Percentiles rank a stretch among this genome's conserved stretches.
phyloP scores from a whole-genome alignment of 2,888 invertebrate genomes.

The Agrochola circellaris region DNA sequence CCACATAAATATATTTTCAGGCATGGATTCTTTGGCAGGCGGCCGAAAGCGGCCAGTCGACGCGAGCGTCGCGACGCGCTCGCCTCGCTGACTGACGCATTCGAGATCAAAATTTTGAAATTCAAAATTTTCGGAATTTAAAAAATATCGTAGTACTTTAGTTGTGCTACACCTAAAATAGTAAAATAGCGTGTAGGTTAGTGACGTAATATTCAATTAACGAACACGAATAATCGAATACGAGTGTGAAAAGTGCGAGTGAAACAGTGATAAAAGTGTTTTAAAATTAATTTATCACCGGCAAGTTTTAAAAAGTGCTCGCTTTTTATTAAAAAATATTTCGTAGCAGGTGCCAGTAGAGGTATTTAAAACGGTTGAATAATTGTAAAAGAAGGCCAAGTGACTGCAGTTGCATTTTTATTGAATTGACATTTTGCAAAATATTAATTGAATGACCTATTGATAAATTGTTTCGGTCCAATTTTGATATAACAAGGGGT shows the following conservation, averaged over 20 bases:
- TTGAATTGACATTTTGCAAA: conserved; percentile 52
- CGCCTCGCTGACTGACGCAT: conserved; percentile 80
- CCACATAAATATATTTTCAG: conserved; percentile 88
- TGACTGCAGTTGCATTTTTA: conserved; percentile 60
- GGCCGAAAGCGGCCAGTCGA: conserved; percentile 87
- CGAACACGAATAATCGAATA: conserved; percentile 60
- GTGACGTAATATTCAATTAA: conserved; percentile 53
- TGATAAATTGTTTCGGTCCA: conserved; percentile 48
- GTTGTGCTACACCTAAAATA: conserved; percentile 58
- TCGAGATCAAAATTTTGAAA: conserved; percentile 72
- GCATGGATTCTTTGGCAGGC: conserved; percentile 86
- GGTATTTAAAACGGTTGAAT: conserved; percentile 43
- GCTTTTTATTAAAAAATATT: conserved; percentile 17
- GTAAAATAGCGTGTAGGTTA: conserved; percentile 39
- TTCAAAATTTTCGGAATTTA: conserved; percentile 66
- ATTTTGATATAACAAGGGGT: conserved; percentile 35
- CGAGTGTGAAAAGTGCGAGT: conserved; percentile 68
- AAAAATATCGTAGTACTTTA: conserved; percentile 52
- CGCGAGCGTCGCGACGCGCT: conserved; percentile 83
- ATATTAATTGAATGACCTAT: conserved; percentile 51
- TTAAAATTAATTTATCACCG: conserved; percentile 19
- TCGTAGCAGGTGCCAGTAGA: conserved; percentile 43
- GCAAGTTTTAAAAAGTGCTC: conserved; percentile 20
- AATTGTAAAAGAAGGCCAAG: conserved; percentile 53
- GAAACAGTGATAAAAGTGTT: conserved; percentile 56